Evolutionary conservation across 2,113 vertebrate species (phyloP).

Genomic region (Onychorhynchus coronatus): DNA sequence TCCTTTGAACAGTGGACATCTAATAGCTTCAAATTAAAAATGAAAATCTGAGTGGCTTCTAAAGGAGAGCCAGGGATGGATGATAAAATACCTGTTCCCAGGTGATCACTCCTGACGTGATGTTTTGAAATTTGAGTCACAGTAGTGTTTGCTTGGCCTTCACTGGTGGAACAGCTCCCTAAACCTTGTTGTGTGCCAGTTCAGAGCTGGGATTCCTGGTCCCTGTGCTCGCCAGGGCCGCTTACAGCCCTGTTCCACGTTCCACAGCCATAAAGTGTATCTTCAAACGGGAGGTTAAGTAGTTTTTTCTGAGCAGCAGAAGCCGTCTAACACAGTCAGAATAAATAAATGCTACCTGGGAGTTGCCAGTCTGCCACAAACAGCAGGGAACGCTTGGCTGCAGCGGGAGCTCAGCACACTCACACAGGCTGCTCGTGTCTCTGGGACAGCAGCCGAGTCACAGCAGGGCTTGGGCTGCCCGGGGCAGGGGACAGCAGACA

Average conservation of each 20-base stretch:
- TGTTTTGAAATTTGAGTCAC: neutral
- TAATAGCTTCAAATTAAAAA: neutral
- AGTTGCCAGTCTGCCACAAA: neutral
- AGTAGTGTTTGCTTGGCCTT: neutral
- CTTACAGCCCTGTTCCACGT: neutral
- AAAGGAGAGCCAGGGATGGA: neutral
- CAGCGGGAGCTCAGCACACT: neutral
- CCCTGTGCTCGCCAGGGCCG: neutral
- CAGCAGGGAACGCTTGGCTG: neutral
- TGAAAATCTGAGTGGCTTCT: neutral
- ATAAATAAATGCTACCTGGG: neutral
- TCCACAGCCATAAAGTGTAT: neutral
- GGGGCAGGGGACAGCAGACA: neutral
- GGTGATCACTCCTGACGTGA: fast-evolving
- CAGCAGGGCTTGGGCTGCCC: neutral
- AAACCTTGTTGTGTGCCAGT: neutral
- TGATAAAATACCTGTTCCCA: neutral
- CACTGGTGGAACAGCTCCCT: neutral
- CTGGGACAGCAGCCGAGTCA: neutral
- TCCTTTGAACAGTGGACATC: neutral
- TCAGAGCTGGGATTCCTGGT: fast-evolving
- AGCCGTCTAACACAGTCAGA: neutral
- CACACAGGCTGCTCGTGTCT: fast-evolving
- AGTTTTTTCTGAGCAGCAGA: neutral
- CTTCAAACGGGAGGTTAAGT: neutral